phyloP scores from a whole-genome alignment of 2,888 invertebrate species.

The Bombylius major region DNA sequence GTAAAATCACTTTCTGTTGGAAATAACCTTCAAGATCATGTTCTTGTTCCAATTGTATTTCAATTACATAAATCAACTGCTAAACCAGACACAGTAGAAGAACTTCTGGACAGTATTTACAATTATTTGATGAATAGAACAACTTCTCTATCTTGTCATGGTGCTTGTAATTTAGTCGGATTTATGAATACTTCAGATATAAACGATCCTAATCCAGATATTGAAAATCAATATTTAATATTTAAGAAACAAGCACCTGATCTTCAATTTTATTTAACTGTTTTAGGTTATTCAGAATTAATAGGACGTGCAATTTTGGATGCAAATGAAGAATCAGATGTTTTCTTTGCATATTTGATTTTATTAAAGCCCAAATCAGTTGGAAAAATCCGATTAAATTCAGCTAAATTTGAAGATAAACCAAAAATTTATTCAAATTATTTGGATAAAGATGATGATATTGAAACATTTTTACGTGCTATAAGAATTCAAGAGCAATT shows the following conservation, averaged over 20 bases:
- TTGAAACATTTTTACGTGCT: conserved; percentile 37
- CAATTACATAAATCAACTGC: conserved; percentile 31
- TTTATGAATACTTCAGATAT: conserved; percentile 43
- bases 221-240: conserved; percentile 41
- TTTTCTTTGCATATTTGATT: conserved; percentile 33
- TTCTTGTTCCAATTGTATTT: conserved; percentile 39
- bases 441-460: conserved; percentile 43
- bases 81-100: conserved; percentile 21
- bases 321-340: conserved; percentile 28
- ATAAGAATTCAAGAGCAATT: conserved; percentile 33
- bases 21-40: conserved; percentile 68
- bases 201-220: conserved; percentile 42
- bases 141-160: conserved; percentile 39
- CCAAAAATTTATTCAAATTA: conserved; percentile 53
- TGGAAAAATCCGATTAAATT: conserved; percentile 43
- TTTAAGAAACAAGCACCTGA: conserved; percentile 36
- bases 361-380: conserved; percentile 41
- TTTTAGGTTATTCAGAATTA: conserved; percentile 27
- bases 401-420: conserved; percentile 42
- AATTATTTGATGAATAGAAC: conserved; percentile 39
- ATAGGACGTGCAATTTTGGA: conserved; percentile 28
- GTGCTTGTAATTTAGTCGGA: conserved; percentile 36
- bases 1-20: conserved; percentile 41
- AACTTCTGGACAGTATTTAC: conserved; percentile 22
- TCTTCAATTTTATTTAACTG: conserved; percentile 27